Percentiles rank a stretch among this genome's conserved stretches.
These are phyloP conservation scores for Teleiodes luculella DNA, from an alignment of 2,888 invertebrate species.

Conservation along the genomic window DNA sequence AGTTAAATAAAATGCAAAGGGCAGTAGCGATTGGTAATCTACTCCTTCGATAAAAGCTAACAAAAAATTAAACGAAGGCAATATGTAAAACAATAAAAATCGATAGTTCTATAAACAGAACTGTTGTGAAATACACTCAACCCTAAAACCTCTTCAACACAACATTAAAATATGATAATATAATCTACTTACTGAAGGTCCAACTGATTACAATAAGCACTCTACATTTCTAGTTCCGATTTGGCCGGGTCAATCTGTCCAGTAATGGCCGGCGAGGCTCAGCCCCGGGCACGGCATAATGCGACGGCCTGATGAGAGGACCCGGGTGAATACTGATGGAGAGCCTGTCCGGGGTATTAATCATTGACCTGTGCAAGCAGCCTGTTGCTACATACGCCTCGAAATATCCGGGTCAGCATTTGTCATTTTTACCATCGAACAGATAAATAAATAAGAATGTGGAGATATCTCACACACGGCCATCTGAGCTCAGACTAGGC, in stretches of 20 bases:
- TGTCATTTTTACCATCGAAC: neutral
- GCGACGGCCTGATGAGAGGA: conserved; percentile 47
- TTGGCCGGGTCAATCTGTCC: conserved; percentile 17
- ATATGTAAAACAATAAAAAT: no score
- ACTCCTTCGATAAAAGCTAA: no score
- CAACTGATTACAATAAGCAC: neutral
- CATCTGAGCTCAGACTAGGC: no score
- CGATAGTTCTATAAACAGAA: no score
- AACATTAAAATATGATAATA: neutral
- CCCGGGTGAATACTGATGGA: conserved; percentile 59
- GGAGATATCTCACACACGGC: no score
- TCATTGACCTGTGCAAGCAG: conserved; percentile 33
- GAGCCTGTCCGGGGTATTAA: conserved; percentile 41
- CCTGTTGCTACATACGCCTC: conserved; percentile 32
- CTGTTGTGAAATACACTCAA: no score
- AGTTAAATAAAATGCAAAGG: no score
- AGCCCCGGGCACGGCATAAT: conserved; percentile 29
- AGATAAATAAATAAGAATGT: no score
- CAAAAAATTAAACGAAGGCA: no score
- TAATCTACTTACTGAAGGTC: neutral
- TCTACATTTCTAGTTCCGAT: conserved; percentile 10
- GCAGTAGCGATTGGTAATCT: no score
- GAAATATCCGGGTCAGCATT: neutral
- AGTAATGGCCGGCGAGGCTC: conserved; percentile 34
- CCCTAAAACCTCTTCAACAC: no score